Evolutionary conservation across 2,113 vertebrate species (phyloP), one percentile per base, ranked within the genome.

Genomic region (Stigmatopora nigra): DNA sequence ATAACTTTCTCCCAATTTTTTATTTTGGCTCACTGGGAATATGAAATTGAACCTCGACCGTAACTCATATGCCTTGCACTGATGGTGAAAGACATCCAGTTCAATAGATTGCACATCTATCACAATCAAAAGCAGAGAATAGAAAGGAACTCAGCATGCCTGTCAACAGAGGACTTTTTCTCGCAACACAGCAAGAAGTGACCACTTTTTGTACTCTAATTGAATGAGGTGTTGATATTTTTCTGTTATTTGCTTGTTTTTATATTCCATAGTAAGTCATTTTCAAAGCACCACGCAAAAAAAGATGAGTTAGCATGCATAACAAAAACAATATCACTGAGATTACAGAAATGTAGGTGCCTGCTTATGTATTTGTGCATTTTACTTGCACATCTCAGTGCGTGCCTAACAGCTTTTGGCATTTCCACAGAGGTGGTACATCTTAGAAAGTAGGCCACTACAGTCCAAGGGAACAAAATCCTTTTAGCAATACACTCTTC

Each of bases 381-480:
- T 41, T 41, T 31, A 14, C 12, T 31, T 13, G 53, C 53, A 19
- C 53, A 16, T 31, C 20, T 56, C 53, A 16, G 81, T 74, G 62
- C 77, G 58, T 64, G 61, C 69, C 53, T 76, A 74, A 81, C 80
- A 60, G 79, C 68, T 79, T 82, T 78, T 81, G 73, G 70, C 82
- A 66, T 70, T 45, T 72, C 70, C 74, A 75, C 49, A 79, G 78
- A 74, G 70, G 62, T 58, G 56, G 72, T 73, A 70, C 53, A 69
- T 79, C 73, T 67, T 71, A 41, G 55, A 80, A 85, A 85, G 36
- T 78, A 86, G 78, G 74, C 69, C 80, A 81, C 67, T 63, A 63
- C 68, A 78, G 64, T 68, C 61, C 0, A 2, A 53, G 57, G 67
- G 65, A 73, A 61, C 66, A 69, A 69, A 76, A 75, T 56, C 53